Evolutionary conservation across 2,888 invertebrate genomes (phyloP).

Genomic region (Alcis repandata): DNA sequence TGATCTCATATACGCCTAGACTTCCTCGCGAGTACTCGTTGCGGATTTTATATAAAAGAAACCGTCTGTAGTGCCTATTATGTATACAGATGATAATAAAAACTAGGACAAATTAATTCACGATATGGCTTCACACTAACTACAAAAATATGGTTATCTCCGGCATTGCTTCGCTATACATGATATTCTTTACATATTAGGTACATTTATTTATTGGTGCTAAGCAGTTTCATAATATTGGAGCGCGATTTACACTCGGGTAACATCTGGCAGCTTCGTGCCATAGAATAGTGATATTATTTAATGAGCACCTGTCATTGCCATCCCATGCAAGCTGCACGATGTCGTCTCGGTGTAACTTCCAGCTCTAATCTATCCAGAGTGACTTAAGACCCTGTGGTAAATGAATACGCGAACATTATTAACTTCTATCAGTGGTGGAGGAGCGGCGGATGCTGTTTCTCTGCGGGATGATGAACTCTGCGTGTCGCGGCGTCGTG

Average conservation of each 20-base stretch:
- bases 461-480: conserved; percentile 83
- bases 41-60: too few relatives aligned
- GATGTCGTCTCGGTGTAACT: not conserved
- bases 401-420: not conserved
- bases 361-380: not conserved
- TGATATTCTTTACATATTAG: conserved; percentile 8
- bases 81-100: conserved; percentile 11
- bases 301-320: too few relatives aligned
- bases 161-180: conserved; percentile 24
- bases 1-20: too few relatives aligned
- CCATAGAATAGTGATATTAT: not conserved
- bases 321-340: not conserved
- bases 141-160: conserved; percentile 32
- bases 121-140: conserved; percentile 29
- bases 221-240: not conserved
- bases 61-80: not conserved
- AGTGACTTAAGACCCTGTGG: not conserved
- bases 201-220: not conserved
- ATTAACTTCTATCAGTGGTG: conserved; percentile 64
- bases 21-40: too few relatives aligned
- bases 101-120: conserved; percentile 14
- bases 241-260: not conserved
- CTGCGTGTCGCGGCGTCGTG: conserved; percentile 72
- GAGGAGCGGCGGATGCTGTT: conserved; percentile 67
- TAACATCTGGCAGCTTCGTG: not conserved